phyloP scores from a whole-genome alignment of 2,888 invertebrate genomes.

The Meteorus colon region DNA sequence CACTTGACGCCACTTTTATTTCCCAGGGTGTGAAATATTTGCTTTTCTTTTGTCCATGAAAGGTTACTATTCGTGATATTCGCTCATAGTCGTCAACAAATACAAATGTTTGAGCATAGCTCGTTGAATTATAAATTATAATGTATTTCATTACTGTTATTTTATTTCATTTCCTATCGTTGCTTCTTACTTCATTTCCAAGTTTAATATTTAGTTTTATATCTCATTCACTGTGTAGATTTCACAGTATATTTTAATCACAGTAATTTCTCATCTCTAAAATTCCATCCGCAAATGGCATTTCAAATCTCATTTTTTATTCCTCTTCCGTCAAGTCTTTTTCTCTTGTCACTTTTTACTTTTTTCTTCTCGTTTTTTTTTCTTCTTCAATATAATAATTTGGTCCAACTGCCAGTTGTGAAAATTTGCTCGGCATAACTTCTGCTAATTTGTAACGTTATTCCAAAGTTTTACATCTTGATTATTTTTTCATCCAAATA shows the following conservation, averaged over 20 bases:
- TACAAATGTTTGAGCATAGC: constrained; percentile 1
- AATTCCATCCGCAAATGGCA: constrained; percentile 49
- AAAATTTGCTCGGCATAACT: background rate
- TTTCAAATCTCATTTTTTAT: constrained; percentile 35
- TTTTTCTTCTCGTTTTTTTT: background rate
- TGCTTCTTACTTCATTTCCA: constrained; percentile 29
- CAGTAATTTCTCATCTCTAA: constrained; percentile 51
- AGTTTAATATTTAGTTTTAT: constrained; percentile 27
- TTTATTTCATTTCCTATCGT: constrained; percentile 14
- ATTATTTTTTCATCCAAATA: background rate
- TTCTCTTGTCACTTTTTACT: background rate
- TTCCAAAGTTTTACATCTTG: background rate
- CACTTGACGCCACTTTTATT: constrained; percentile 30
- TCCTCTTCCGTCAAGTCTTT: background rate
- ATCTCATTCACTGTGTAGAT: background rate
- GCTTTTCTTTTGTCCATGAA: background rate
- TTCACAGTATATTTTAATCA: constrained; percentile 53
- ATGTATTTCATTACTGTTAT: background rate
- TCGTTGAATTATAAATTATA: too few species aligned
- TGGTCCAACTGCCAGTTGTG: background rate
- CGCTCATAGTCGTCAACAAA: background rate
- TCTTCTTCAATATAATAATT: background rate
- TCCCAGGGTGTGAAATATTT: constrained; percentile 41
- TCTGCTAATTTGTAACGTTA: background rate
- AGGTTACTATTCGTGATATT: too few species aligned